These are phyloP conservation scores for Seladonia tumulorum DNA, from an alignment of 2,888 invertebrate species.

Conservation along the genomic window DNA sequence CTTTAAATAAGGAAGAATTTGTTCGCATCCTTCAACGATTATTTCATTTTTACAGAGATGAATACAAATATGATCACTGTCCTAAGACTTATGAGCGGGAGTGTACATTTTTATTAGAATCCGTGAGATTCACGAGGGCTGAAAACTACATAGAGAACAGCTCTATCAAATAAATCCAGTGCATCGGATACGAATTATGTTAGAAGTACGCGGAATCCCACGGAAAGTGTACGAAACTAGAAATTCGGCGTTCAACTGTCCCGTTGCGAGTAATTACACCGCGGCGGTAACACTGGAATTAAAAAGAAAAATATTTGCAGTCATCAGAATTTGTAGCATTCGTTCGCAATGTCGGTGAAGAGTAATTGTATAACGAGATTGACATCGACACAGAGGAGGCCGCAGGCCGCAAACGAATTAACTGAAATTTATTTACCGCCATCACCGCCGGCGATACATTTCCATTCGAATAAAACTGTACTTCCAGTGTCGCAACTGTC, in stretches of 20 bases:
- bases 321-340: background rate
- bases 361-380: background rate
- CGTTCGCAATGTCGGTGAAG: background rate
- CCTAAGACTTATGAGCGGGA: no score
- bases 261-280: background rate
- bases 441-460: constrained; percentile 3
- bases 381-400: constrained; percentile 26
- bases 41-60: no score
- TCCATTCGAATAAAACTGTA: constrained; percentile 10
- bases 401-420: background rate
- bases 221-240: background rate
- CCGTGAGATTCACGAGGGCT: background rate
- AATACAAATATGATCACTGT: no score
- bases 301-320: background rate
- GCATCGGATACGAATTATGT: background rate
- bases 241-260: background rate
- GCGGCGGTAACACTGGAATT: background rate
- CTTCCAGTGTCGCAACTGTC: background rate
- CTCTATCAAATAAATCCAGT: no score
- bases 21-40: no score
- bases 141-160: background rate
- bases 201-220: background rate
- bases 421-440: constrained; percentile 30
- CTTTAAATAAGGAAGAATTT: no score
- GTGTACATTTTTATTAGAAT: background rate